Conservation (phyloP, 2,797 vertebrate species). For the Dicrostonyx torquatus region DNA sequence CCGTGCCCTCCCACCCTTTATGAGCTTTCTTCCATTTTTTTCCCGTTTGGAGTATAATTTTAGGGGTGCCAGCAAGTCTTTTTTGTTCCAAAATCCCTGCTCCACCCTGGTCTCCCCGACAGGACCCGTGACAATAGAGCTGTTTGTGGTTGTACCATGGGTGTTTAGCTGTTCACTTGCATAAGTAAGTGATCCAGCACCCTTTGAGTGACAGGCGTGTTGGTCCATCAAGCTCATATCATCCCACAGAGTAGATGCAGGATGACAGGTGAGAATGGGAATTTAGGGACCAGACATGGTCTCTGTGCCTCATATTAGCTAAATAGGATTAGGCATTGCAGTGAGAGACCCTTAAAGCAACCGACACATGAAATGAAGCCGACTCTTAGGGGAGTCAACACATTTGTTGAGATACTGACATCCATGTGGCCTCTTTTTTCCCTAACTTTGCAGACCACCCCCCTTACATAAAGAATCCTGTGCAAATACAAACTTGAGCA, state of each 20-base stretch:
- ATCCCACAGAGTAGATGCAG: not conserved
- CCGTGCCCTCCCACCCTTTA: slow-evolving; percentile 33
- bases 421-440: not conserved
- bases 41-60: slow-evolving; percentile 54
- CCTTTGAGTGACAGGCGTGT: not conserved
- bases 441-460: not conserved
- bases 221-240: not conserved
- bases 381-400: not conserved
- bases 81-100: not conserved
- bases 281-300: not conserved
- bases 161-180: not conserved
- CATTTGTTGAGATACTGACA: not conserved
- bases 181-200: accelerated
- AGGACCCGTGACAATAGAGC: not conserved
- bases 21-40: slow-evolving; percentile 45
- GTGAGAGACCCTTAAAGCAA: not conserved
- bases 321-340: not conserved
- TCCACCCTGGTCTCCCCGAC: not conserved
- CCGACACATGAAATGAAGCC: not conserved
- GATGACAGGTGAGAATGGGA: not conserved
- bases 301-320: not conserved
- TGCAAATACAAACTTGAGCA: not conserved
- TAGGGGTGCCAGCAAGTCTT: slow-evolving; percentile 60
- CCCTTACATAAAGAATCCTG: not conserved
- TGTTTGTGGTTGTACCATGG: not conserved